Percentiles rank a stretch among this genome's conserved stretches.
These are phyloP conservation scores for Poecilobothrus nobilitatus DNA, from an alignment of 2,888 invertebrate genomes.

Conservation along the genomic window DNA sequence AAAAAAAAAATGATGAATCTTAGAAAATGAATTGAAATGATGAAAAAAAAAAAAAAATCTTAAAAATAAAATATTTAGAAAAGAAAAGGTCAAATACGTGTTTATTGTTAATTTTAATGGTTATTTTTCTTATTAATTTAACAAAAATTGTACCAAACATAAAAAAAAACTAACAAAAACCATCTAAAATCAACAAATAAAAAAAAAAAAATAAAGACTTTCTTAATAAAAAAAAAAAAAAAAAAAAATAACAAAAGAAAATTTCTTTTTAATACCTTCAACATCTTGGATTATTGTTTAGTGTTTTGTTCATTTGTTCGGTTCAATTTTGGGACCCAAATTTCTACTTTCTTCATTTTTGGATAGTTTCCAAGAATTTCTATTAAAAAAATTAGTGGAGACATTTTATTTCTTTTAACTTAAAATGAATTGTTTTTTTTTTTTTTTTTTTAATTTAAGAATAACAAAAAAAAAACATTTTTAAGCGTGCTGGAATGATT, in stretches of 20 bases:
- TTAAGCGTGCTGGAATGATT: not conserved
- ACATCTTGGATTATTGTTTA: too few species aligned
- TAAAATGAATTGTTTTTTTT: not conserved
- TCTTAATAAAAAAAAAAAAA: too few species aligned
- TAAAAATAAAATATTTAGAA: not conserved
- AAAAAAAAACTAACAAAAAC: too few species aligned
- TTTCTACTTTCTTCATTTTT: not conserved
- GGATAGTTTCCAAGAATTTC: not conserved
- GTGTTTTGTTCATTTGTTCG: not conserved
- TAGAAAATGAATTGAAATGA: too few species aligned
- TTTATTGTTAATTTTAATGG: not conserved
- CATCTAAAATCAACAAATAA: not conserved
- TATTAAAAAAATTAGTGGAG: not conserved
- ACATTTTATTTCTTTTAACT: not conserved
- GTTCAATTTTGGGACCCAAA: not conserved
- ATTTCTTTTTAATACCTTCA: too few species aligned
- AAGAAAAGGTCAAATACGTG: not conserved
- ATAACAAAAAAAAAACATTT: not conserved
- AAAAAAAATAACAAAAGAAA: too few species aligned
- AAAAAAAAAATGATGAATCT: not conserved
- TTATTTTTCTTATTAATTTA: not conserved
- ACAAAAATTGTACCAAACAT: not conserved
- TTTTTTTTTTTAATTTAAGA: not conserved
- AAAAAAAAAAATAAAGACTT: too few species aligned
- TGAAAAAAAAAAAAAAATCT: not conserved